Evolutionary conservation across 1,140 invertebrate species (phyloP).

Genomic region (Drosophila sechellia): DNA sequence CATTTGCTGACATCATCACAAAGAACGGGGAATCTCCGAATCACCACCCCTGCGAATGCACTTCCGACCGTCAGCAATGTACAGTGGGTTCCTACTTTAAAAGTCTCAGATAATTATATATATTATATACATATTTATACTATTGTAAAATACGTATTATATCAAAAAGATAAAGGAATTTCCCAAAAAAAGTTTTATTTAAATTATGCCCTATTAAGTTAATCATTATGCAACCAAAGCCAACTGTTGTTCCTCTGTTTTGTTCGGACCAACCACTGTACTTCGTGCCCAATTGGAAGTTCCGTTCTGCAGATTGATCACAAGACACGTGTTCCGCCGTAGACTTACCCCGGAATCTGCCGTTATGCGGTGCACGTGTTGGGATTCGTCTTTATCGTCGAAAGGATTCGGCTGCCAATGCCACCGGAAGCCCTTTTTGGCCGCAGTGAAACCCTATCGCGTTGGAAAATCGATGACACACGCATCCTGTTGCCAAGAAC

Average conservation of each 20-base stretch:
- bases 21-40: slow-evolving; percentile 14
- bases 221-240: background rate
- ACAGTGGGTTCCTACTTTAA: slow-evolving; percentile 1
- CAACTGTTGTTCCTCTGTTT: background rate
- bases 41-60: slow-evolving; percentile 44
- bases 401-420: slow-evolving; percentile 51
- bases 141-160: no score
- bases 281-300: slow-evolving; percentile 58
- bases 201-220: no score
- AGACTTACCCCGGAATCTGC: slow-evolving; percentile 44
- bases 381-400: slow-evolving; percentile 39
- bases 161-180: background rate
- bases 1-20: slow-evolving; percentile 76
- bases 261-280: background rate
- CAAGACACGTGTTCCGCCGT: slow-evolving; percentile 65
- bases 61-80: slow-evolving; percentile 62
- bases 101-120: no score
- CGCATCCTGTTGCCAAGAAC: slow-evolving; percentile 42
- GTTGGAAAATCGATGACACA: slow-evolving; percentile 75
- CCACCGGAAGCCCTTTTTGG: slow-evolving; percentile 56
- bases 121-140: no score
- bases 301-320: slow-evolving; percentile 51
- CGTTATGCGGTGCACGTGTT: slow-evolving; percentile 60
- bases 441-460: slow-evolving; percentile 70
- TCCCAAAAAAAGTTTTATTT: background rate